These are phyloP conservation scores for Meteorus cinctellus DNA, from an alignment of 2,888 invertebrate genomes.

Conservation along the genomic window DNA sequence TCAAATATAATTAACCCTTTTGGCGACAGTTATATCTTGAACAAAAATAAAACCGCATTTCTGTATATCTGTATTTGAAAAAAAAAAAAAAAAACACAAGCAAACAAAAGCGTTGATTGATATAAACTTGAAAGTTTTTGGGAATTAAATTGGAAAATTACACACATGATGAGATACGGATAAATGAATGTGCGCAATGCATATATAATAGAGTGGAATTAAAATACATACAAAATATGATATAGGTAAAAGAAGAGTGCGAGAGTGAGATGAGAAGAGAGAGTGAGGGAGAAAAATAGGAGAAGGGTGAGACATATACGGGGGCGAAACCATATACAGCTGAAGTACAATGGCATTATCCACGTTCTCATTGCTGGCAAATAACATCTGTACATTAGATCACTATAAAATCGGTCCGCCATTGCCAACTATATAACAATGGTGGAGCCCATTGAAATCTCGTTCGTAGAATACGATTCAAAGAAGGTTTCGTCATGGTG, in stretches of 20 bases:
- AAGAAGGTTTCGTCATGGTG: constrained; percentile 59
- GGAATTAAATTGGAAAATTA: not conserved
- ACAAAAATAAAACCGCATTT: too few species aligned
- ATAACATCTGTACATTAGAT: constrained; percentile 73
- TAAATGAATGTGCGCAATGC: constrained; percentile 14
- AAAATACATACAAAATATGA: constrained; percentile 15
- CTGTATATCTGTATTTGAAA: too few species aligned
- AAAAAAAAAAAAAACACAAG: too few species aligned
- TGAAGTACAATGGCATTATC: constrained; percentile 61
- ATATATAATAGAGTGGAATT: not conserved
- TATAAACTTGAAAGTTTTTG: not conserved
- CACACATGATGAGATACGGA: constrained; percentile 13
- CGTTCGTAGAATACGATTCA: constrained; percentile 66
- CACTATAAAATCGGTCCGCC: constrained; percentile 69
- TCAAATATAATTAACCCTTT: too few species aligned
- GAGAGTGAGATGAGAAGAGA: not conserved
- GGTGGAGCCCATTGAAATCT: constrained; percentile 66
- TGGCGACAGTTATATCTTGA: too few species aligned
- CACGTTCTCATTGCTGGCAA: constrained; percentile 68
- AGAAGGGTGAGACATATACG: constrained; percentile 58
- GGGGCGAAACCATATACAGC: constrained; percentile 64
- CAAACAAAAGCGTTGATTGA: not conserved
- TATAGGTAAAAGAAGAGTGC: not conserved
- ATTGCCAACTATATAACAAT: constrained; percentile 64
- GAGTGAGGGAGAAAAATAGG: constrained; percentile 21